These are phyloP conservation scores for Melanophora roralis DNA, from an alignment of 2,888 invertebrate genomes.

Conservation along the genomic window DNA sequence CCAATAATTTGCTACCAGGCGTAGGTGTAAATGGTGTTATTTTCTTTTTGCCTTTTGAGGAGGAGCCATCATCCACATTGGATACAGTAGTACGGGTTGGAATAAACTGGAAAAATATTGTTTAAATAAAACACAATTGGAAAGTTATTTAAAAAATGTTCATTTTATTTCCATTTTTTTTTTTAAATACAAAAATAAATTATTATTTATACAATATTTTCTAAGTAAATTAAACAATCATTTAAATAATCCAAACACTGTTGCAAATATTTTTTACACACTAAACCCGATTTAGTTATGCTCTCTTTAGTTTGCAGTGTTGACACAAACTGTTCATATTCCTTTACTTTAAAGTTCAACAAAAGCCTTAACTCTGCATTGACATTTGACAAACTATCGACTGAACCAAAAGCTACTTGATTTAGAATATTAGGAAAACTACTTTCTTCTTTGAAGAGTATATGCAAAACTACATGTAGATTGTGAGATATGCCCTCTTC, in stretches of 20 bases:
- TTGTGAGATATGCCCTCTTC: constrained; percentile 84
- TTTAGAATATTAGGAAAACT: constrained; percentile 74
- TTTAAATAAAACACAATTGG: constrained; percentile 50
- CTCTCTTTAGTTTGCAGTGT: constrained; percentile 65
- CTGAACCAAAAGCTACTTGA: constrained; percentile 75
- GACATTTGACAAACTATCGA: constrained; percentile 66
- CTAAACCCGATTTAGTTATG: constrained; percentile 70
- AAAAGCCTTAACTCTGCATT: constrained; percentile 67
- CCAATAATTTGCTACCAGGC: constrained; percentile 72
- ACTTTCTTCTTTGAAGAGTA: constrained; percentile 73
- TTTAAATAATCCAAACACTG: constrained; percentile 67
- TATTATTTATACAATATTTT: constrained; percentile 3
- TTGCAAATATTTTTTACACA: constrained; percentile 67
- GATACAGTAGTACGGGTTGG: constrained; percentile 66
- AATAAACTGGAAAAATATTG: constrained; percentile 68
- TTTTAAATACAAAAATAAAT: neutral
- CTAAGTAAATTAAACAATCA: constrained; percentile 34
- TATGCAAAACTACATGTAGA: constrained; percentile 77
- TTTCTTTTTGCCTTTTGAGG: constrained; percentile 65
- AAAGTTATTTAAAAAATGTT: no score
- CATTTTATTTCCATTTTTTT: no score
- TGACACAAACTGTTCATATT: constrained; percentile 67
- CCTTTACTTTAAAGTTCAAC: constrained; percentile 69
- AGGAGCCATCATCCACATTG: constrained; percentile 60
- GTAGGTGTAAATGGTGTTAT: constrained; percentile 71